These are phyloP conservation scores for Delichon dasypus DNA, from an alignment of 2,797 vertebrate genomes.

Conservation along the genomic window DNA sequence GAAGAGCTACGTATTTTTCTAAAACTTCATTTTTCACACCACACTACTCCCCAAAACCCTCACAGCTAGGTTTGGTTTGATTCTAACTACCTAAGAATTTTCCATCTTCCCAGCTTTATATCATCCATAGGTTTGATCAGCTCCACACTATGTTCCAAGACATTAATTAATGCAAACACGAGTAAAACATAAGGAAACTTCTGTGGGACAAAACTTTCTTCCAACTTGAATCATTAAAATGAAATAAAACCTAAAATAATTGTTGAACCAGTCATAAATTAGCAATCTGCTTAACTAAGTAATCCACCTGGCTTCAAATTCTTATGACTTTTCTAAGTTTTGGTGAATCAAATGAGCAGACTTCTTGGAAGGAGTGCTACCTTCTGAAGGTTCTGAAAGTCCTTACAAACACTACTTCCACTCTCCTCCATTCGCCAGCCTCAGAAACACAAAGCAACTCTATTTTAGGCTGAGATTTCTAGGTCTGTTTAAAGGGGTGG, in stretches of 20 bases:
- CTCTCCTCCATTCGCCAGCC: background rate
- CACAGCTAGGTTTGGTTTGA: background rate
- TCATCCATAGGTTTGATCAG: background rate
- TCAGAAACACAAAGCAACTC: background rate
- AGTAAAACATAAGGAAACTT: background rate
- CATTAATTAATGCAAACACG: background rate
- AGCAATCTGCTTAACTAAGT: background rate
- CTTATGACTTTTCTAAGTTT: background rate
- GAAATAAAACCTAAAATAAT: background rate
- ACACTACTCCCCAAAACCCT: background rate
- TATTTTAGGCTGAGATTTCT: background rate
- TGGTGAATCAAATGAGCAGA: background rate
- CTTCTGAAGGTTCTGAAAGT: background rate
- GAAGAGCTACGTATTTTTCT: background rate
- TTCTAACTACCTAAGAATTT: background rate
- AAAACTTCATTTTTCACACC: background rate
- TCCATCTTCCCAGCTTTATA: background rate
- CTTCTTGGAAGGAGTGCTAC: background rate
- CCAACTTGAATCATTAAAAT: background rate
- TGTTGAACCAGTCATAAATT: background rate
- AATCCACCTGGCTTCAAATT: background rate
- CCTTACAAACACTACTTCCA: background rate
- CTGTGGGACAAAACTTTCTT: background rate
- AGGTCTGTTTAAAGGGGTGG: background rate
- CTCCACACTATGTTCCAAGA: background rate